These are phyloP conservation scores for Hyperopisus bebe DNA, from an alignment of 2,113 vertebrate species.

Conservation along the genomic window DNA sequence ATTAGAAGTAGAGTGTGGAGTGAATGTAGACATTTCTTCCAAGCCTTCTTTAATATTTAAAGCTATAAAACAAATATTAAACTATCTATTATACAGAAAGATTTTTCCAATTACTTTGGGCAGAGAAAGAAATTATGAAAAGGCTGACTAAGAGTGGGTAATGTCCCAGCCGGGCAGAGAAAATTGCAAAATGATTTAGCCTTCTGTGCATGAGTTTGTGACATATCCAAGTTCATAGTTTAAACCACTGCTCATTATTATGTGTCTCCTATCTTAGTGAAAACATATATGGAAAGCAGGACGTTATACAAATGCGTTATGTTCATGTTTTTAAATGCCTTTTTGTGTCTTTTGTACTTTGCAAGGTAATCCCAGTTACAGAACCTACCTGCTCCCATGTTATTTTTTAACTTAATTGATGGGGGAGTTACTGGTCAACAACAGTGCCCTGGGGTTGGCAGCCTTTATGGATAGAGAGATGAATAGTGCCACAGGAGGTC, in stretches of 20 bases:
- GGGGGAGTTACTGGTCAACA: background rate
- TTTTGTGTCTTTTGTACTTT: background rate
- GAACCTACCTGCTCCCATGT: background rate
- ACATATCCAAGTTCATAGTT: background rate
- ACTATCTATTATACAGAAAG: background rate
- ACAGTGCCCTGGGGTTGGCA: background rate
- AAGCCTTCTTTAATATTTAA: conserved; percentile 17
- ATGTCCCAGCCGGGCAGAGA: background rate
- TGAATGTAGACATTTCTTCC: conserved; percentile 15
- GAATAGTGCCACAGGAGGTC: background rate
- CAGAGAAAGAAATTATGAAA: background rate
- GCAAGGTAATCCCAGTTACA: background rate
- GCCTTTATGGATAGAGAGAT: background rate
- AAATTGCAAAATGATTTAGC: background rate
- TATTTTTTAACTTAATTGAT: background rate
- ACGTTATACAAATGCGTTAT: background rate
- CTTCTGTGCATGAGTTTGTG: background rate
- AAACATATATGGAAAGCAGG: background rate
- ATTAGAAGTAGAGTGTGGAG: conserved; percentile 18
- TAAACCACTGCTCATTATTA: background rate
- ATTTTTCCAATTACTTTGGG: background rate
- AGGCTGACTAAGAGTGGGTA: background rate
- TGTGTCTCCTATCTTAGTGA: background rate
- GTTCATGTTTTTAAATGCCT: background rate
- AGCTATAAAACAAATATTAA: conserved; percentile 10